Base-by-base conservation (phyloP, 2,797 vertebrate species). In the Acanthopagrus latus region DNA sequence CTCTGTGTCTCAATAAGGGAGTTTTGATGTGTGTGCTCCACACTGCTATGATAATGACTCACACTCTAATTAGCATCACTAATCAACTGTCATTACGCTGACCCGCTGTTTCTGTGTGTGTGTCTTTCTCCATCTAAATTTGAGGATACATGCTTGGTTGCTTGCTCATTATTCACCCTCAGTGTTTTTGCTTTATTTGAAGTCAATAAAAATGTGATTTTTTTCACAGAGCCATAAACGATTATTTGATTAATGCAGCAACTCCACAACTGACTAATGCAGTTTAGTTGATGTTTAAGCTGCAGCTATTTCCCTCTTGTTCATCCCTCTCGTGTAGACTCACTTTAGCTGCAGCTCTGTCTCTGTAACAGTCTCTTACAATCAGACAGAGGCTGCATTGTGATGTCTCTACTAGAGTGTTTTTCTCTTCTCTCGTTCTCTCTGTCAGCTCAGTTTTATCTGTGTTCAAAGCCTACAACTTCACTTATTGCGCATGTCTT, bases 41-140 rank as follows among this genome's bases (percentile, higher is more conserved):
- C 59, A 48, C 75, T 57, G 64, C 72, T 55, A 47, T 52, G 64
- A 73, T 81, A 89, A 83, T 82, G 81, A 88, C 72, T 88, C 75
- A 10, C 70, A 70, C 72, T 84, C 77, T 88, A 85, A 92, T 89
- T 85, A 90, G 76, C 70, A 76, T 82, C 78, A 65, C 76, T 84
- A 75, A 89, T 91, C 81, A 89, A 20, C 74, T 82, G 77, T 79
- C 73, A 81, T 89, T 66, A 27, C 25, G 57, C 76, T 83, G 74
- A 83, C 76, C 84, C 70, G 71, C 78, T 82, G 78, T 84, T 66
- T 71, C 77, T 81, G 65, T 59, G 41, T 59, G 41, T 65, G 43
- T 71, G 33, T 63, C 62, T 74, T 47, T 74, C 51, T 74, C 60
- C 57, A 13, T 89, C 74, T 86, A 71, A 83, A 83, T 84, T 51